A percentile compares a stretch with the other conserved stretches of the same genome.
phyloP scores from a whole-genome alignment of 2,113 vertebrate genomes.

The Xiphorhynchus elegans region DNA sequence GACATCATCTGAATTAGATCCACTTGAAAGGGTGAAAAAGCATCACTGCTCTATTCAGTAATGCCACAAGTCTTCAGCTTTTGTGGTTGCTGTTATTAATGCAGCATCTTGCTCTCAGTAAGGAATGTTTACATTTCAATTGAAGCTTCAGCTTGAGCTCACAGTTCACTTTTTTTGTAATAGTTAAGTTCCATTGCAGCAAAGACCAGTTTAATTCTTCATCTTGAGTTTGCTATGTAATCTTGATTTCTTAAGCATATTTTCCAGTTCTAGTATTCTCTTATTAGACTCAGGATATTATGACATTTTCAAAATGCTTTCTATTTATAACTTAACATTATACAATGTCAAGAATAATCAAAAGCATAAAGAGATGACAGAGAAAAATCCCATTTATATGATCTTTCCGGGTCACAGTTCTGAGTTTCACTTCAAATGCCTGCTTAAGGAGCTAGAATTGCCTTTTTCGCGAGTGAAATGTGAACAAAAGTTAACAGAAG shows the following conservation, averaged over 20 bases:
- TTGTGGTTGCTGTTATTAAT: neutral
- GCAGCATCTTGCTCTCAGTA: neutral
- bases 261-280: conserved; percentile 26
- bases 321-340: conserved; percentile 57
- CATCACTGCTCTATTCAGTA: neutral
- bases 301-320: conserved; percentile 47
- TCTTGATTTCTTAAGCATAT: conserved; percentile 31
- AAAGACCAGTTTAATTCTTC: conserved; percentile 38
- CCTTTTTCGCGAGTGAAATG: neutral
- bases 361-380: conserved; percentile 13
- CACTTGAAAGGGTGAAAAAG: neutral
- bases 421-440: neutral
- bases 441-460: neutral
- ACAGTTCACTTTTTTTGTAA: neutral
- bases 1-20: neutral
- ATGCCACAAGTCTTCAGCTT: neutral
- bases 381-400: conserved; percentile 20
- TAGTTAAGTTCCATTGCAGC: neutral
- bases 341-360: conserved; percentile 42
- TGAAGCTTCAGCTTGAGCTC: conserved; percentile 8
- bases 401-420: conserved; percentile 21
- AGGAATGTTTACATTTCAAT: conserved; percentile 21
- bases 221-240: conserved; percentile 24
- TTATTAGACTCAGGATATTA: conserved; percentile 37
- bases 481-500: neutral